Conservation (phyloP, 1,140 invertebrate species). For the Reticulitermes speratus region DNA sequence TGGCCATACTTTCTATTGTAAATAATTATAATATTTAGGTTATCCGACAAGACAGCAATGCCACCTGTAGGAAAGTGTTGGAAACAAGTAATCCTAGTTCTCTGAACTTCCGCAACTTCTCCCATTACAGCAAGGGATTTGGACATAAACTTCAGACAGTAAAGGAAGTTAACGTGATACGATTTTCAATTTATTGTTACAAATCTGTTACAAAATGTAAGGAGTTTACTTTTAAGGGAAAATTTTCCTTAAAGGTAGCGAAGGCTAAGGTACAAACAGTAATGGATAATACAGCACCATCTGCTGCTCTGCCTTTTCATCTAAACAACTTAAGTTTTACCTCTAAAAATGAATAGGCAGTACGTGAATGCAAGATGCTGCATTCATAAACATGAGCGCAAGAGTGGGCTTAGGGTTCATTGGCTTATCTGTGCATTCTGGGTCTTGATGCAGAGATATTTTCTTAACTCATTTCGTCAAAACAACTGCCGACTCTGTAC, state of each 20-base stretch:
- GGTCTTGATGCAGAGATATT: too few species aligned
- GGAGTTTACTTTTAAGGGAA: background rate
- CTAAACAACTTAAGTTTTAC: conserved; percentile 8
- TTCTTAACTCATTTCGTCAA: too few species aligned
- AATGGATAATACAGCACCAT: conserved; percentile 1
- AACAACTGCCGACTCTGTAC: too few species aligned
- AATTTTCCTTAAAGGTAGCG: background rate
- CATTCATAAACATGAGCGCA: background rate
- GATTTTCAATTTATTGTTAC: conserved; percentile 11
- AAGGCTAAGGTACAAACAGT: background rate
- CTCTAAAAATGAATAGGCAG: background rate
- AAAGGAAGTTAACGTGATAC: background rate
- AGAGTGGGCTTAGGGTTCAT: background rate
- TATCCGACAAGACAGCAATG: too few species aligned
- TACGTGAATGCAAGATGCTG: background rate
- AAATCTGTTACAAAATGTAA: background rate
- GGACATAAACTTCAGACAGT: background rate
- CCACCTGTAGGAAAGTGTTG: background rate
- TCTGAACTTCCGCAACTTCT: background rate
- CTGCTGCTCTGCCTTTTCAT: background rate
- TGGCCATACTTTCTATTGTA: too few species aligned
- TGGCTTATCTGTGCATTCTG: background rate
- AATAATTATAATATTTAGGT: too few species aligned
- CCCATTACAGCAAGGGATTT: conserved; percentile 2
- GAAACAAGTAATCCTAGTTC: background rate